phyloP scores from a whole-genome alignment of 2,113 vertebrate species.

The Salvelinus namaycush region DNA sequence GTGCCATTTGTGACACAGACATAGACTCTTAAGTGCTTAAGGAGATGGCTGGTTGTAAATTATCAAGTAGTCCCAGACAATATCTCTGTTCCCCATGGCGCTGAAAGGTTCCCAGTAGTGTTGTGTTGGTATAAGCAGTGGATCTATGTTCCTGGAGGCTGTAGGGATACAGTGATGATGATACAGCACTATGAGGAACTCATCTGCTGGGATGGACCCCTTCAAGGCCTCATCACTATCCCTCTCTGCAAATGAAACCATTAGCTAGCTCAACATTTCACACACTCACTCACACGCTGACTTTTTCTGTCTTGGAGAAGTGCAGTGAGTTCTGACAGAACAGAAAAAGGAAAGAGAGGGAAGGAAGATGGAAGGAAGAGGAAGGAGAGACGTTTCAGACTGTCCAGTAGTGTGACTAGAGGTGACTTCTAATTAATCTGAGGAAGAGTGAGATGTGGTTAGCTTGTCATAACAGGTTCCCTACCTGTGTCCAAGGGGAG shows the following conservation, averaged over 20 bases:
- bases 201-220: slow-evolving; percentile 37
- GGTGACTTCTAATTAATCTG: slow-evolving; percentile 16
- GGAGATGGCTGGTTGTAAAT: no score
- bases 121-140: slow-evolving; percentile 54
- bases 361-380: background rate
- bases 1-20: no score
- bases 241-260: slow-evolving; percentile 62
- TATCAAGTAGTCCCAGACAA: no score
- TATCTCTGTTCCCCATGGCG: no score
- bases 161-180: slow-evolving; percentile 35
- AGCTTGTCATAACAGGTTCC: slow-evolving; percentile 23
- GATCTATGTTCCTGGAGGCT: slow-evolving; percentile 41
- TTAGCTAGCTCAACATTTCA: slow-evolving; percentile 44
- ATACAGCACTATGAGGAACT: slow-evolving; percentile 16
- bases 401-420: background rate
- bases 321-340: background rate
- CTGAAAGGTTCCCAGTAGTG: no score
- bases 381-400: background rate
- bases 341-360: background rate
- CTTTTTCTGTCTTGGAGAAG: background rate
- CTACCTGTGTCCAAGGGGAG: slow-evolving; percentile 7
- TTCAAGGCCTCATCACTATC: slow-evolving; percentile 51
- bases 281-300: slow-evolving; percentile 14
- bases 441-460: slow-evolving; percentile 17
- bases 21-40: no score